Percentiles rank a stretch among this genome's conserved stretches.
These are phyloP conservation scores for Thamnaconus septentrionalis DNA, from an alignment of 2,113 vertebrate species.

Conservation along the genomic window DNA sequence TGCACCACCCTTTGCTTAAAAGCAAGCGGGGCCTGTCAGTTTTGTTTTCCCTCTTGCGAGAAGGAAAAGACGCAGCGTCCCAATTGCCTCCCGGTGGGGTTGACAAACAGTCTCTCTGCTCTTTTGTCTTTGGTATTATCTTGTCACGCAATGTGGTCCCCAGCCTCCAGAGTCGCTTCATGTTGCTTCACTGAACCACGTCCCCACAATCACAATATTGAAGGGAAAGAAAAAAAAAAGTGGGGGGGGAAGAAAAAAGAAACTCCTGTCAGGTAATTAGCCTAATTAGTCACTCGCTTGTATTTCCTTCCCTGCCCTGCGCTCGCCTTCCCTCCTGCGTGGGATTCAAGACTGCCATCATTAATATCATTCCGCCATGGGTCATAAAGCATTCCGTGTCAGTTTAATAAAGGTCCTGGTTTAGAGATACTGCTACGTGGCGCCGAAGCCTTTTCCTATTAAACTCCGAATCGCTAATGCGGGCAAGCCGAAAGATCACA, in stretches of 20 bases:
- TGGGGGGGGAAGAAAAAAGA: constrained; percentile 22
- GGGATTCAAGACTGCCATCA: constrained; percentile 37
- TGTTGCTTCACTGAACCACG: constrained; percentile 42
- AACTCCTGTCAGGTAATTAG: constrained; percentile 62
- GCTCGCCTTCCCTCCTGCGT: constrained; percentile 33
- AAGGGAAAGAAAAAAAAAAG: constrained; percentile 47
- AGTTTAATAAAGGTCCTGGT: constrained; percentile 40
- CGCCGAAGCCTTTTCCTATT: neutral
- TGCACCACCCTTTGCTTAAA: constrained; percentile 28
- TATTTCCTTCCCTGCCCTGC: constrained; percentile 35
- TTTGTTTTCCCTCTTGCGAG: constrained; percentile 20
- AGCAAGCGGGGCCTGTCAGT: constrained; percentile 16
- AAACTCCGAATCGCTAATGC: neutral
- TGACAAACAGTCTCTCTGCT: constrained; percentile 33
- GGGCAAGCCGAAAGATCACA: neutral
- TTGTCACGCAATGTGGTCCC: constrained; percentile 39
- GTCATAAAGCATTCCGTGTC: constrained; percentile 59
- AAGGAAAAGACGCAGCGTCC: constrained; percentile 7
- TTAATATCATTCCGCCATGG: constrained; percentile 58
- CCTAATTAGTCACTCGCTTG: constrained; percentile 59
- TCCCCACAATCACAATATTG: constrained; percentile 38
- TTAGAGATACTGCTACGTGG: neutral
- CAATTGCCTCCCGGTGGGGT: constrained; percentile 33
- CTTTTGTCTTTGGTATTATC: constrained; percentile 42
- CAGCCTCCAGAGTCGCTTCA: constrained; percentile 29